These are phyloP conservation scores for Sipha flava DNA, from an alignment of 1,140 invertebrate species.

Conservation along the genomic window DNA sequence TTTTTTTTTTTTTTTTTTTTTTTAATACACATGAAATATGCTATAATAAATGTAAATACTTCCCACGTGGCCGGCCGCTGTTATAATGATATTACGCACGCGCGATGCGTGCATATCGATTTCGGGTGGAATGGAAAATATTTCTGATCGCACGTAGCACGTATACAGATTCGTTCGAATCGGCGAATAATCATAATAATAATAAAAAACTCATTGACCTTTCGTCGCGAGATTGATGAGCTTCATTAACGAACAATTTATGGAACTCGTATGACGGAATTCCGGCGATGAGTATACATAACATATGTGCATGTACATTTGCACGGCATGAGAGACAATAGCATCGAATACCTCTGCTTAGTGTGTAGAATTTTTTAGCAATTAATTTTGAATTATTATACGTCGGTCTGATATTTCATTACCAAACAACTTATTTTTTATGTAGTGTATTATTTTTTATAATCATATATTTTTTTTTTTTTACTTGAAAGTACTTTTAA, in stretches of 20 bases:
- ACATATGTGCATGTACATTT: too few relatives aligned
- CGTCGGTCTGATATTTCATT: not conserved
- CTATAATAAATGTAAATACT: too few relatives aligned
- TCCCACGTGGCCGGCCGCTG: too few relatives aligned
- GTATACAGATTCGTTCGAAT: too few relatives aligned
- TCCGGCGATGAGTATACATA: too few relatives aligned
- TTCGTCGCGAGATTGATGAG: not conserved
- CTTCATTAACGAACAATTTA: not conserved
- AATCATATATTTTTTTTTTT: not conserved
- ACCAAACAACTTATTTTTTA: not conserved
- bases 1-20: too few relatives aligned
- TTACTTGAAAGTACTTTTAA: not conserved
- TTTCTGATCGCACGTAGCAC: too few relatives aligned
- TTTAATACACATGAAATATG: too few relatives aligned
- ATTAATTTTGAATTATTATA: conserved; percentile 12
- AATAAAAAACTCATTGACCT: not conserved
- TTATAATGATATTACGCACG: too few relatives aligned
- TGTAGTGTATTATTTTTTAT: not conserved
- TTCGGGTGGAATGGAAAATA: too few relatives aligned
- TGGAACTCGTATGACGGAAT: not conserved
- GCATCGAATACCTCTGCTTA: not conserved
- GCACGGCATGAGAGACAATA: not conserved
- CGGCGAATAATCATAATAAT: too few relatives aligned
- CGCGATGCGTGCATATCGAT: too few relatives aligned
- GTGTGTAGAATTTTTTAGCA: not conserved